Evolutionary conservation across 2,888 invertebrate genomes (phyloP).

Genomic region (Ptilodon capucinus): DNA sequence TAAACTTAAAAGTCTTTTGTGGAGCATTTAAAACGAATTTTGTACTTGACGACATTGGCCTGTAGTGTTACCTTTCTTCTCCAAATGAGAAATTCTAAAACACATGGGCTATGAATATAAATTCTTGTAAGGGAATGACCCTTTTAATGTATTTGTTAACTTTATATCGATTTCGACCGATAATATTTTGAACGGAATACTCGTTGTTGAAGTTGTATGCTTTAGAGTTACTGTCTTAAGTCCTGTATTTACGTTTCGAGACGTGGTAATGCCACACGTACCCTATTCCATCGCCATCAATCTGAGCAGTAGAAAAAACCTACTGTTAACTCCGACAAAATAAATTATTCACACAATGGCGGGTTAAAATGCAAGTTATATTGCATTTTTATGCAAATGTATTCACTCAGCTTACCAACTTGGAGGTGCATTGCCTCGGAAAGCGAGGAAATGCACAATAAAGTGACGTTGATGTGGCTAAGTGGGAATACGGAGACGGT

Average conservation of each 20-base stretch:
- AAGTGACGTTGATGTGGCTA: neutral
- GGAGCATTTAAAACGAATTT: neutral
- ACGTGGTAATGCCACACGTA: neutral
- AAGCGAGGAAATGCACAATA: neutral
- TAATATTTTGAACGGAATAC: too few relatives aligned
- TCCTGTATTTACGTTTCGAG: neutral
- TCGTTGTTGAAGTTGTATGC: too few relatives aligned
- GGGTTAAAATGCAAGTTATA: neutral
- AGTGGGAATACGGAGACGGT: neutral
- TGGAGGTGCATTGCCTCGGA: neutral
- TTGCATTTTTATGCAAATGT: neutral
- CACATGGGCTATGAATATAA: too few relatives aligned
- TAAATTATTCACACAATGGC: neutral
- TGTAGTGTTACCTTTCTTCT: neutral
- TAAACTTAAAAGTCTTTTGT: too few relatives aligned
- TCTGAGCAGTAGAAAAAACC: neutral
- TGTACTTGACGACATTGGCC: neutral
- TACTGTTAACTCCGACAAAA: neutral
- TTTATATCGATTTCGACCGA: too few relatives aligned
- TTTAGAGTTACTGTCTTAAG: neutral
- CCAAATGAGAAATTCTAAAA: neutral
- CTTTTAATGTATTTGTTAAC: too few relatives aligned
- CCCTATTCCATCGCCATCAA: neutral
- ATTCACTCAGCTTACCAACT: neutral
- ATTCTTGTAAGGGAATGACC: too few relatives aligned